Conservation (phyloP, 2,113 vertebrate species). For the Gulo gulo region DNA sequence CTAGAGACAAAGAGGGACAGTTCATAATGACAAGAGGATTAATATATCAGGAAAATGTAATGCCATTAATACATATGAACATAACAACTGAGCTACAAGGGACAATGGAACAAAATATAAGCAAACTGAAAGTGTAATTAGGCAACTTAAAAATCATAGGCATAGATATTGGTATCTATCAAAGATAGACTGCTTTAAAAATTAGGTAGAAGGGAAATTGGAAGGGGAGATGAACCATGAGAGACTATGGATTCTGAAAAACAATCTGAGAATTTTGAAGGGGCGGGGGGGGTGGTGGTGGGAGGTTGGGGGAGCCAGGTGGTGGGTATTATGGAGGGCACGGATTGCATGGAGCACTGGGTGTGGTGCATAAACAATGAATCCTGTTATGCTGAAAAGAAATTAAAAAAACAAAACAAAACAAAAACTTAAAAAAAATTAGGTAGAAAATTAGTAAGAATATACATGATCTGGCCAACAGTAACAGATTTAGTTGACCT, state of each 20-base stretch:
- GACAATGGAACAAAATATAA: background rate
- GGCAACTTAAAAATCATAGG: background rate
- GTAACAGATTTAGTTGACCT: background rate
- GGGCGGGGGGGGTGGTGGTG: accelerated
- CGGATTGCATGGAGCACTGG: too few relatives aligned
- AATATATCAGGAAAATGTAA: background rate
- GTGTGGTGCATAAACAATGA: too few relatives aligned
- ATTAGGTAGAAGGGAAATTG: background rate
- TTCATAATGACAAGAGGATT: background rate
- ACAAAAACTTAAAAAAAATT: background rate
- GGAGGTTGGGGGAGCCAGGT: too few relatives aligned
- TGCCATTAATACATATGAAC: background rate
- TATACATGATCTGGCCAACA: background rate
- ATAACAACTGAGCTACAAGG: background rate
- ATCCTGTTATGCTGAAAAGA: too few relatives aligned
- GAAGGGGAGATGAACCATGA: too few relatives aligned
- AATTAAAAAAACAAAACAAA: too few relatives aligned
- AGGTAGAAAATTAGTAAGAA: background rate
- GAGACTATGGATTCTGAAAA: too few relatives aligned
- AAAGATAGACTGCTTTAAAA: background rate
- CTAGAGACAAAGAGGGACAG: background rate
- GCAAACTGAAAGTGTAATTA: background rate
- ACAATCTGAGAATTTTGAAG: too few relatives aligned
- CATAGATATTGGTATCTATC: background rate
- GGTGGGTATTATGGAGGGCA: too few relatives aligned